Evolutionary conservation across 1,140 invertebrate genomes (phyloP).

Genomic region (Caerostris extrusa): DNA sequence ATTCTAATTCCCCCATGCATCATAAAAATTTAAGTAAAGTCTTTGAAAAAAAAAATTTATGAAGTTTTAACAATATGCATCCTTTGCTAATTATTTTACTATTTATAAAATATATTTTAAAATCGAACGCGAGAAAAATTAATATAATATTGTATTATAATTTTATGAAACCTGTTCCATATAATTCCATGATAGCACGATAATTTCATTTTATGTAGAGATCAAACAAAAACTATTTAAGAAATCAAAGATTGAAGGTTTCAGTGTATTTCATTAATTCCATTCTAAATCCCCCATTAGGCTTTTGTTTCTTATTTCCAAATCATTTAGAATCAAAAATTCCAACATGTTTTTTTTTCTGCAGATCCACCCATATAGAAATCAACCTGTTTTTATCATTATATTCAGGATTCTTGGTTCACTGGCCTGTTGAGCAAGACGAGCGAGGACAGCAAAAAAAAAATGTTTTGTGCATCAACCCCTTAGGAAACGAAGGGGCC

Average conservation of each 20-base stretch:
- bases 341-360: neutral
- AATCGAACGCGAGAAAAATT: too few species aligned
- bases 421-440: slow-evolving; percentile 6
- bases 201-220: neutral
- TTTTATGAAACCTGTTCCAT: too few species aligned
- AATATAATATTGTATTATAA: too few species aligned
- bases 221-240: too few species aligned
- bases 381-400: neutral
- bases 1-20: too few species aligned
- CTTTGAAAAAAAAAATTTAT: too few species aligned
- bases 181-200: neutral
- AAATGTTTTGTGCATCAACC: neutral
- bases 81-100: too few species aligned
- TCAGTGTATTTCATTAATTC: neutral
- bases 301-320: neutral
- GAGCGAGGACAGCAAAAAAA: neutral
- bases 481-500: slow-evolving; percentile 2
- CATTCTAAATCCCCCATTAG: too few species aligned
- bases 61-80: too few species aligned
- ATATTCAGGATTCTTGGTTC: neutral
- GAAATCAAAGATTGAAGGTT: too few species aligned
- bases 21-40: too few species aligned
- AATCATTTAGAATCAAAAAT: neutral
- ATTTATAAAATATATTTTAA: too few species aligned
- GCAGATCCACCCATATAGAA: neutral